Percentiles rank a stretch among this genome's conserved stretches.
phyloP scores from a whole-genome alignment of 2,797 vertebrate genomes.

The Coreius guichenoti region DNA sequence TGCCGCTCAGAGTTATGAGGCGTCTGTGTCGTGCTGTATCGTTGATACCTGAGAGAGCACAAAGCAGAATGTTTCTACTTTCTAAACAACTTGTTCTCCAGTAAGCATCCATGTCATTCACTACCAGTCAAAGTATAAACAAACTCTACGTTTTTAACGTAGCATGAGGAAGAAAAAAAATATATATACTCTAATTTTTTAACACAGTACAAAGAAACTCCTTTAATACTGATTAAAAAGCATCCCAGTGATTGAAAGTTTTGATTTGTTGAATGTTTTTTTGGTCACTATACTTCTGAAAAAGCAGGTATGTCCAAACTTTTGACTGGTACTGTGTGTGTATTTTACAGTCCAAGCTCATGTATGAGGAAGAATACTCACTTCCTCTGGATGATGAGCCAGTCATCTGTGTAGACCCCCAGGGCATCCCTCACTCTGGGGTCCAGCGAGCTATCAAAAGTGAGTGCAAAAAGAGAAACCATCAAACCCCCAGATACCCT shows the following conservation, averaged over 20 bases:
- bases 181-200: not conserved
- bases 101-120: not conserved
- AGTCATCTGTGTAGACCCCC: conserved; percentile 90
- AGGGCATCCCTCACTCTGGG: conserved; percentile 87
- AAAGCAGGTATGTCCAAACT: not conserved
- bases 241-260: not conserved
- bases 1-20: conserved; percentile 84
- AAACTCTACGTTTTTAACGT: not conserved
- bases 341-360: not conserved
- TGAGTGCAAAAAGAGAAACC: not conserved
- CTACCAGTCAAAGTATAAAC: not conserved
- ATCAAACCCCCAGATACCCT: conserved; percentile 16
- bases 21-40: conserved; percentile 80
- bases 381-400: conserved; percentile 90
- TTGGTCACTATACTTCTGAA: not conserved
- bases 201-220: not conserved
- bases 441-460: conserved; percentile 81
- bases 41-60: conserved; percentile 80
- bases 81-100: not conserved
- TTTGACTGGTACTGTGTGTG: not conserved
- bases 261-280: not conserved
- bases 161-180: not conserved
- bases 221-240: not conserved
- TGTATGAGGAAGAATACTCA: conserved; percentile 67
- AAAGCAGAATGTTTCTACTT: not conserved